Percentiles rank a stretch among this genome's conserved stretches.
Conservation (phyloP, 2,113 vertebrate genomes). For the Delphinus delphis region DNA sequence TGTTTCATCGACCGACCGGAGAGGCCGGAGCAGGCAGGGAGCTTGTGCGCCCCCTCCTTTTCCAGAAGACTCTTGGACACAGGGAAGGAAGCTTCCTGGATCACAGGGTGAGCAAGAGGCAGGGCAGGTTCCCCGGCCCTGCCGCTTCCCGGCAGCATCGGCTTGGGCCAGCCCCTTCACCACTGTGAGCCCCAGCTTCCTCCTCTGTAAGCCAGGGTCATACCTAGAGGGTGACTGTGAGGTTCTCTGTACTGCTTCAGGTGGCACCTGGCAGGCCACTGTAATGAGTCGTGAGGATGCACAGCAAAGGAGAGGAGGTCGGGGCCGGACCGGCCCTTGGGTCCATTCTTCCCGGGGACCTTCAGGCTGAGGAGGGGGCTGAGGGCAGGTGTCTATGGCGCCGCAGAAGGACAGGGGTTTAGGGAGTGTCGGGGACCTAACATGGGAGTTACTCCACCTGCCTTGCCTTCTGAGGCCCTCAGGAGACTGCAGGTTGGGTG, state of each 20-base stretch:
- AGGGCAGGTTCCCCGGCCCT: neutral
- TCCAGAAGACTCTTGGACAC: neutral
- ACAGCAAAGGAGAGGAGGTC: no score
- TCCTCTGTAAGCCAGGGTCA: neutral
- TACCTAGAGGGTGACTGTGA: neutral
- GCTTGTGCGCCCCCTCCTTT: neutral
- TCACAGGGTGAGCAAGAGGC: neutral
- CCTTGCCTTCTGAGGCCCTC: neutral
- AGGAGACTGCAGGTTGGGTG: neutral
- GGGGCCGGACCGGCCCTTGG: accelerated
- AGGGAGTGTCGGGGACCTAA: neutral
- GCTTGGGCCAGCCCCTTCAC: neutral
- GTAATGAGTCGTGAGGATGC: neutral
- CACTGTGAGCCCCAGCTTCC: neutral
- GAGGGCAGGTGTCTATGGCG: neutral
- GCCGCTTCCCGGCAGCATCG: neutral
- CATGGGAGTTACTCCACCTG: neutral
- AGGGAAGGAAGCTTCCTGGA: neutral
- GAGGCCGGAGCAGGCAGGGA: neutral
- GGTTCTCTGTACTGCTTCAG: neutral
- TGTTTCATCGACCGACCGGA: neutral
- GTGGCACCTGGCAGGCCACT: accelerated
- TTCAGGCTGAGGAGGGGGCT: neutral
- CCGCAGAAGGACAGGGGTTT: neutral
- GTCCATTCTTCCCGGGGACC: neutral